Percentiles rank a stretch among this genome's conserved stretches.
Evolutionary conservation across 2,797 vertebrate species (phyloP).

Genomic region (Poecile montanus): DNA sequence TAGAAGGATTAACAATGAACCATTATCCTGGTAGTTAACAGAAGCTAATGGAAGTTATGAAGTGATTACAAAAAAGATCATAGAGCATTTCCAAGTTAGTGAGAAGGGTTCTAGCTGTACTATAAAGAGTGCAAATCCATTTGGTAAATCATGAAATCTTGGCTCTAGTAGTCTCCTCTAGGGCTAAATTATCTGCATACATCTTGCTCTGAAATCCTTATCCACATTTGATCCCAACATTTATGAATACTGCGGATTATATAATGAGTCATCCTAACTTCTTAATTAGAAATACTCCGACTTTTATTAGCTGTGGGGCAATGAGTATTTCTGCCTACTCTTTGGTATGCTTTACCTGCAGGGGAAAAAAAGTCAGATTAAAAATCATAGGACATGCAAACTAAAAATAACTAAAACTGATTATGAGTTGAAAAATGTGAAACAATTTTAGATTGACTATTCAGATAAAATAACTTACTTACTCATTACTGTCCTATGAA

Average conservation of each 20-base stretch:
- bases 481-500: neutral
- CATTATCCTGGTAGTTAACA: neutral
- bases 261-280: constrained; percentile 33
- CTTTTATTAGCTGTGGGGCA: neutral
- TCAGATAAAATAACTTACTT: neutral
- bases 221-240: constrained; percentile 5
- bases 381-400: neutral
- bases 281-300: constrained; percentile 41
- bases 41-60: neutral
- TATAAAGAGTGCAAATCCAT: neutral
- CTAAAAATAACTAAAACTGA: neutral
- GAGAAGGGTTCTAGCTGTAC: neutral
- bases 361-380: neutral
- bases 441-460: neutral
- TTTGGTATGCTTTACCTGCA: neutral
- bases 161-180: neutral
- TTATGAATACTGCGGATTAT: constrained; percentile 16
- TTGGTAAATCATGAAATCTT: neutral
- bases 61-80: neutral
- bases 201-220: constrained; percentile 29
- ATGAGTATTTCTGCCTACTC: neutral
- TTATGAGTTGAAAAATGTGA: neutral
- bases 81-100: neutral
- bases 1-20: neutral
- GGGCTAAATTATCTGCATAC: neutral